Conservation (phyloP, 2,888 invertebrate genomes). For the Stomorhina lunata region DNA sequence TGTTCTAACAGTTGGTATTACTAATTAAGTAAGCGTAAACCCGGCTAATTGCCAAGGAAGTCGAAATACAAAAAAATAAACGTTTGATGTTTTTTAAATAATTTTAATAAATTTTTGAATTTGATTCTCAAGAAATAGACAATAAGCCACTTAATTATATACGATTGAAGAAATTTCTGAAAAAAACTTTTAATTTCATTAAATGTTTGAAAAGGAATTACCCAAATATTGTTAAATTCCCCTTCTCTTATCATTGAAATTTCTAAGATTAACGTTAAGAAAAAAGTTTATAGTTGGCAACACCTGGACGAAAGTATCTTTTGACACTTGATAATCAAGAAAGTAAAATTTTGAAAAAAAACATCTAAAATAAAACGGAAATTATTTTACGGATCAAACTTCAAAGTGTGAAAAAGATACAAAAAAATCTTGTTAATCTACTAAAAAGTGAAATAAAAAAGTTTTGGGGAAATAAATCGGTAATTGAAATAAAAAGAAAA, state of each 20-base stretch:
- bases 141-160: slow-evolving; percentile 51
- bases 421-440: slow-evolving; percentile 58
- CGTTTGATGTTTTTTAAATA: slow-evolving; percentile 49
- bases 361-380: slow-evolving; percentile 36
- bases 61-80: background rate
- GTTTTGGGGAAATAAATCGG: slow-evolving; percentile 30
- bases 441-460: slow-evolving; percentile 29
- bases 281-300: slow-evolving; percentile 47
- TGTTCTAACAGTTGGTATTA: slow-evolving; percentile 39
- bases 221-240: slow-evolving; percentile 34
- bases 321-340: slow-evolving; percentile 44
- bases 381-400: slow-evolving; percentile 66
- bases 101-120: slow-evolving; percentile 8
- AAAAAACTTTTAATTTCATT: slow-evolving; percentile 30
- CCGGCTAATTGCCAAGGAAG: slow-evolving; percentile 46
- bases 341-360: slow-evolving; percentile 15
- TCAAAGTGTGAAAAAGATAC: slow-evolving; percentile 62
- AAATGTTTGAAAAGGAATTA: slow-evolving; percentile 23
- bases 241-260: background rate
- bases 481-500: slow-evolving; percentile 53
- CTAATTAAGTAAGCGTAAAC: slow-evolving; percentile 64
- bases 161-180: background rate
- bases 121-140: background rate
- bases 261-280: slow-evolving; percentile 24
- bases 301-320: slow-evolving; percentile 59